Evolutionary conservation across 1,140 invertebrate species (phyloP).

Genomic region (Drosophila quadrilineata): DNA sequence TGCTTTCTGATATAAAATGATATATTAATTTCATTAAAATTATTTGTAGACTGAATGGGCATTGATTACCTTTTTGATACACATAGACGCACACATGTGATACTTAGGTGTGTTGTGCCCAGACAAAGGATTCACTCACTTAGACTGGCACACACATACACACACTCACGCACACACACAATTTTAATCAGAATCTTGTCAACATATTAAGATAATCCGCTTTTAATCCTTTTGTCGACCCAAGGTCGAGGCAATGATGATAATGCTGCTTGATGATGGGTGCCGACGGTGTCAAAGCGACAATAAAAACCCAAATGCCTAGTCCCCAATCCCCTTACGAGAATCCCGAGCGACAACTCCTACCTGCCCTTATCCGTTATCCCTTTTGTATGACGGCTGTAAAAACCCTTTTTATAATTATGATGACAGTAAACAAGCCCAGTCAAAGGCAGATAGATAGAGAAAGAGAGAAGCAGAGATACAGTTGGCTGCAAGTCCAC

Average conservation of each 20-base stretch:
- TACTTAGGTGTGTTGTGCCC: conserved; percentile 1
- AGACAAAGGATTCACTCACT: conserved; percentile 15
- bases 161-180: neutral
- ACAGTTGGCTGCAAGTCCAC: conserved; percentile 22
- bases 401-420: conserved; percentile 78
- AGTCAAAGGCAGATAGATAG: too few species aligned
- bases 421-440: conserved; percentile 77
- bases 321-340: too few species aligned
- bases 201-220: conserved; percentile 78
- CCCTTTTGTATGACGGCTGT: conserved; percentile 46
- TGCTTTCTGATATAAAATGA: neutral
- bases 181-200: conserved; percentile 70
- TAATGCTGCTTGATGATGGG: conserved; percentile 25
- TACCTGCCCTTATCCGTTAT: conserved; percentile 66
- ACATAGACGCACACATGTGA: neutral
- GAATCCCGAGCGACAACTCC: conserved; percentile 44
- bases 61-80: conserved; percentile 16
- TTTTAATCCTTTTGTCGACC: conserved; percentile 76
- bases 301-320: conserved; percentile 33
- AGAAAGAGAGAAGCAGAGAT: too few species aligned
- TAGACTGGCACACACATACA: neutral
- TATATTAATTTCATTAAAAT: conserved; percentile 7
- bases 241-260: conserved; percentile 58
- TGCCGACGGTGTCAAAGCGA: conserved; percentile 23
- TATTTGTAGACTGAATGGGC: neutral